Base-by-base conservation (phyloP, 2,113 vertebrate genomes). In the Reinhardtius hippoglossoides region DNA sequence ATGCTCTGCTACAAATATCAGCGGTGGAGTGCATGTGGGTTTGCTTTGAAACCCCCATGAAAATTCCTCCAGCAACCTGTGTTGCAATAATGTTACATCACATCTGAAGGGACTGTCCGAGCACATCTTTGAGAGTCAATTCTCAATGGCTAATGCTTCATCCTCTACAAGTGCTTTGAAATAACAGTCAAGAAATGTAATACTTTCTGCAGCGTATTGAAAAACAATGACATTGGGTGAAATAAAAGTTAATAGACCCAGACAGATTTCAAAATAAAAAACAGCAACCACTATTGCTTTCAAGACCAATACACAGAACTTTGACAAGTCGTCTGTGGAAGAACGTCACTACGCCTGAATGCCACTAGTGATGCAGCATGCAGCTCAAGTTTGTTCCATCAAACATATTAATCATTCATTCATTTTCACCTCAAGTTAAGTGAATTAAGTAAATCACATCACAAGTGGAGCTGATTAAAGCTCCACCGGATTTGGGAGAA, bases 41-140 rank as follows among this genome's bases (percentile, higher is more conserved):
- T 3, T 15, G 50, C 71, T 23, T 75, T 78, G 44, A 84, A 83
- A 37, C 20, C 13, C 24, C n/a, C 0, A 18, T 46, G 26, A 42
- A 65, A 67, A 54, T 16, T 21, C 15, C 69, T 65, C 35, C 26
- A 5, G 26, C 56, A 40, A 55, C 16, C 61, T 48, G 57, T 1
- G 7, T 78, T 78, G 71, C 55, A 12, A 65, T 46, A 71, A 52
- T n/a, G 55, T 81, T 87, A 67, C 60, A 3, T 73, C 74, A 84
- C 27, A 35, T 80, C 64, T 75, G n/a, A 83, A 48, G 20, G 35
- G 80, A 60, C 74, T 66, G 74, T 75, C 54, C 46, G 59, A 60
- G 23, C 21, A 50, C 10, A 8, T 31, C 26, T 64, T 15, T 35
- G 4, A 67, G 31, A 58, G 57, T 23, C 12, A 23, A 26, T 65